Evolutionary conservation across 2,113 vertebrate species (phyloP), one percentile per base, ranked within the genome.

Genomic region (Pavo muticus): DNA sequence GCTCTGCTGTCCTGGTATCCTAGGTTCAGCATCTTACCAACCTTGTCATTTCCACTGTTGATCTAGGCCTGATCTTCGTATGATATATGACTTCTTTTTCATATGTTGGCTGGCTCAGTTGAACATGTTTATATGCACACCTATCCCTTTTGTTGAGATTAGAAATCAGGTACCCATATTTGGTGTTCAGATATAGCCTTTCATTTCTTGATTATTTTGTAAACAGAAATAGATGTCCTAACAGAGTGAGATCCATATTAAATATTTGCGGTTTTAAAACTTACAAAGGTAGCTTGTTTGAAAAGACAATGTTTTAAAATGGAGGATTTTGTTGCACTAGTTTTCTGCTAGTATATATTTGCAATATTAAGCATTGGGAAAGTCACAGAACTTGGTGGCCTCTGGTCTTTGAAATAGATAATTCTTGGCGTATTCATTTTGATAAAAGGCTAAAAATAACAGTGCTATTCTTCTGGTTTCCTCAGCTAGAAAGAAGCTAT

Each of bases 361-460:
- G 19, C 54, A 52, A 19, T 65, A 29, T 73, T 65, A 73, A 42
- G 2, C 29, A 20, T 7, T 69, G 32, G 30, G 30, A 78, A 88
- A 90, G 83, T 60, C n/a, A 72, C 57, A 79, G 71, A 48, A 52
- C 40, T 42, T n/a, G 32, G 12, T 57, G 59, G 86, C 61, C 54
- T 70, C 40, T 88, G 44, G 5, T 84, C 48, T 88, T 88, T 89
- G 73, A 52, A 92, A 81, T 6, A n/a, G 68, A 10, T 54, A 73
- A 77, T 77, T 84, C 48, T 59, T 81, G 60, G 18, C 54, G 32
- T 73, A 32, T 3, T 50, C 23, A 6, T 0, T 57, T 9, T 47
- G 80, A 61, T 48, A 71, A 44, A 93, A 60, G 75, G 83, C 45
- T 65, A 76, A 42, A 37, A 73, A 10, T 29, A 73, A 45, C 12